A percentile compares a stretch with the other conserved stretches of the same genome.
These are phyloP conservation scores for Phlogophora meticulosa DNA, from an alignment of 2,888 invertebrate genomes.

Conservation along the genomic window DNA sequence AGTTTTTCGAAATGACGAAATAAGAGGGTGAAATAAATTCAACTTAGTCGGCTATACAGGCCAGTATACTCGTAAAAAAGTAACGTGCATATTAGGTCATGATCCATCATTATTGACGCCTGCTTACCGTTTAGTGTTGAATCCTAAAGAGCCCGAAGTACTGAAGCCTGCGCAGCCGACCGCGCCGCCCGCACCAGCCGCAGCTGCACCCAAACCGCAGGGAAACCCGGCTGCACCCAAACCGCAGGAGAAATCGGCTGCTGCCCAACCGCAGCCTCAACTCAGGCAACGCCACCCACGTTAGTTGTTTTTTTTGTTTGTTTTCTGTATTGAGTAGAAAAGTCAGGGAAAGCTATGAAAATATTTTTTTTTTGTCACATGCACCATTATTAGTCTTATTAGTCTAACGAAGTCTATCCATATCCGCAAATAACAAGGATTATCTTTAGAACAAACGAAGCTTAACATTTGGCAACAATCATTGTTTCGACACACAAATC, in stretches of 20 bases:
- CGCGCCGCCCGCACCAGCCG: constrained; percentile 39
- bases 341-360: neutral
- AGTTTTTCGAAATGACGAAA: neutral
- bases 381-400: too few relatives aligned
- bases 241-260: constrained; percentile 38
- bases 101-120: constrained; percentile 53
- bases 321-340: neutral
- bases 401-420: too few relatives aligned
- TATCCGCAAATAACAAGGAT: too few relatives aligned
- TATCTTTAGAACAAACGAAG: too few relatives aligned
- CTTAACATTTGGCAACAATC: too few relatives aligned
- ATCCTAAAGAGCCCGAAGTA: constrained; percentile 78
- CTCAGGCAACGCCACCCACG: constrained; percentile 73
- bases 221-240: constrained; percentile 35
- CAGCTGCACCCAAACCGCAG: constrained; percentile 29
- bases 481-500: neutral
- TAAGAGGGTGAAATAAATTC: neutral
- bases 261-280: constrained; percentile 37
- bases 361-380: neutral
- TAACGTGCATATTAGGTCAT: constrained; percentile 17
- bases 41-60: neutral
- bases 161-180: constrained; percentile 41
- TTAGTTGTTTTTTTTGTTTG: constrained; percentile 67
- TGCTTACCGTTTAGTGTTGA: constrained; percentile 79
- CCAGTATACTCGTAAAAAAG: too few relatives aligned